phyloP scores from a whole-genome alignment of 2,888 invertebrate species.

The Pammene fasciana region DNA sequence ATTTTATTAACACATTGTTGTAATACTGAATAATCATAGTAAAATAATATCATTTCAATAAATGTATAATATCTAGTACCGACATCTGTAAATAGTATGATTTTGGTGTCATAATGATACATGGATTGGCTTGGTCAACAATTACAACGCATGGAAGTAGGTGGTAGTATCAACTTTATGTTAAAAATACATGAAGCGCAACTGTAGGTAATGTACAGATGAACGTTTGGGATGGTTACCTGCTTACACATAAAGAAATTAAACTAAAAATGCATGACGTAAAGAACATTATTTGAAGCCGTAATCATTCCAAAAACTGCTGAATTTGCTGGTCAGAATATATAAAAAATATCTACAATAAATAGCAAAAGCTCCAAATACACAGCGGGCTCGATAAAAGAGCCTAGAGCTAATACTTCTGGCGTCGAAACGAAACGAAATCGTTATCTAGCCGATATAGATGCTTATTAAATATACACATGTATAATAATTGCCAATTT shows the following conservation, averaged over 20 bases:
- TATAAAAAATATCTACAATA: neutral
- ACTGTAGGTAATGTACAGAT: conserved; percentile 27
- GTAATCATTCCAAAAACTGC: conserved; percentile 27
- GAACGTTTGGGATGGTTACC: conserved; percentile 31
- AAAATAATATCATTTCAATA: conserved; percentile 15
- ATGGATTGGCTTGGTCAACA: conserved; percentile 36
- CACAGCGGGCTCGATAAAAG: neutral
- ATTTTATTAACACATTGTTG: conserved; percentile 34
- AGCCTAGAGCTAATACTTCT: neutral
- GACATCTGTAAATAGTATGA: conserved; percentile 33
- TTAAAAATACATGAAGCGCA: conserved; percentile 22
- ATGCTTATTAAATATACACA: no score
- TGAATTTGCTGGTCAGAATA: conserved; percentile 34
- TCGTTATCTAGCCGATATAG: no score
- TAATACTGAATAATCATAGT: conserved; percentile 27
- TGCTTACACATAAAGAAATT: conserved; percentile 3
- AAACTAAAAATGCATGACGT: conserved; percentile 11
- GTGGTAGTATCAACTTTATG: conserved; percentile 35
- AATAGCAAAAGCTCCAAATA: neutral
- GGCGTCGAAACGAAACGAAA: no score
- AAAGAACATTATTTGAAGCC: conserved; percentile 1
- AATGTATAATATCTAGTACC: conserved; percentile 9
- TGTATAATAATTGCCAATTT: neutral
- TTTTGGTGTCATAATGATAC: conserved; percentile 27
- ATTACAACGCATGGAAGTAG: conserved; percentile 37